Evolutionary conservation across 2,797 vertebrate species (phyloP).

Genomic region (Prionace glauca): DNA sequence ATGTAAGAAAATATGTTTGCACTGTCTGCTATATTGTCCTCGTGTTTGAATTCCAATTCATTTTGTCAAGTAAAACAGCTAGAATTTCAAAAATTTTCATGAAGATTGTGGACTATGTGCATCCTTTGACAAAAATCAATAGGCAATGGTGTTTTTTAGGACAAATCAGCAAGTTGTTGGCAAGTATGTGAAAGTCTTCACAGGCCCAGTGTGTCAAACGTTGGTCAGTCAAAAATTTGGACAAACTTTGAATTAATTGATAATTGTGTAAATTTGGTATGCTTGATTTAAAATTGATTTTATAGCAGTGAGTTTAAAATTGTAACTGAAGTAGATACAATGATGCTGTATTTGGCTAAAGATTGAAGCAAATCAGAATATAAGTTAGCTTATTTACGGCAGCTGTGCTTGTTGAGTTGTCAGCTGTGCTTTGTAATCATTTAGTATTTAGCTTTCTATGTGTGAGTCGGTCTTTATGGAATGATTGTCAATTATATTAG

Average conservation of each 20-base stretch:
- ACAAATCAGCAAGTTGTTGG: neutral
- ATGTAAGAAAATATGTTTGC: neutral
- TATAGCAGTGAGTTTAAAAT: no score
- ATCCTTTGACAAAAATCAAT: no score
- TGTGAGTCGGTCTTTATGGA: neutral
- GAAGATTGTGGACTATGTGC: neutral
- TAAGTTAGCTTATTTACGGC: neutral
- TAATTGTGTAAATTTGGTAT: neutral
- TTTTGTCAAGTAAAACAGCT: neutral
- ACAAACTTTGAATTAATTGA: neutral
- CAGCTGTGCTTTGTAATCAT: neutral
- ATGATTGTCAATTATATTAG: conserved; percentile 11
- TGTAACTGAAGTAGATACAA: neutral
- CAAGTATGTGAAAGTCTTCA: neutral
- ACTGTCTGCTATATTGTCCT: neutral
- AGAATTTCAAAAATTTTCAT: neutral
- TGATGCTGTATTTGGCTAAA: neutral
- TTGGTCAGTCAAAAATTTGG: neutral
- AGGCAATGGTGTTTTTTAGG: neutral
- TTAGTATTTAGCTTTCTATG: neutral
- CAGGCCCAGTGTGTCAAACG: neutral
- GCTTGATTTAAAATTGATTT: neutral
- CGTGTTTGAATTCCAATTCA: neutral
- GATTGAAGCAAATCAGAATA: neutral
- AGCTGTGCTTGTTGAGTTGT: conserved; percentile 22